Base-by-base conservation (phyloP, 1,140 invertebrate genomes). In the Drosophila azteca region DNA sequence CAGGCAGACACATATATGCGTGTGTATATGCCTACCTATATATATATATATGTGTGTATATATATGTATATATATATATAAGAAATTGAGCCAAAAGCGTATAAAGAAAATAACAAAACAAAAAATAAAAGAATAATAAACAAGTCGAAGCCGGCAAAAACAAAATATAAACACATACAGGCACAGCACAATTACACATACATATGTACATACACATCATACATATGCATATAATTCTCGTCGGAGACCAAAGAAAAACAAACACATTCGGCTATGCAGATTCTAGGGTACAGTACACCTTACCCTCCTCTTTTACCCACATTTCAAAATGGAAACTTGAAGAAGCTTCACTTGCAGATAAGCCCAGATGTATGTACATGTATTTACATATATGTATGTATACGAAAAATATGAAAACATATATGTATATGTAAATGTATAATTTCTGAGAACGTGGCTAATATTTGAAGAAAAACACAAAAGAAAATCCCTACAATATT, bases 61-160 rank as follows among this genome's bases (percentile, higher is more conserved):
- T 45, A 35, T 55, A 70, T 57, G 44, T 20, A 43, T 22, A 6
- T n/a, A 24, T 39, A 20, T 41, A 54, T 48, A 59, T 68, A 50
- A 65, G 68, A 82, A 77, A 77, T 51, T 61, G 29, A 79, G 79
- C 58, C 59, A 65, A 77, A 63, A 71, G 68, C 46, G 45, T 60
- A 77, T 82, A 78, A 48, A 35, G 29, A 55, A 22, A 44, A 39
- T 50, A 69, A 29, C 24, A 62, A 24, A 57, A 43, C 26, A 51
- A 55, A 46, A 74, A 75, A 54, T 13, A 29, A 26, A 48, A 66
- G 57, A 70, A 74, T 64, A 81, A 81, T 74, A 81, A 82, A 82
- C 74, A 78, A 72, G 60, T 62, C 52, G 17, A 60, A 79, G 79
- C 79, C 79, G 79, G 79, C 79, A 82, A 82, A 82, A 82, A 77